These are phyloP conservation scores for Hippolais icterina DNA, from an alignment of 2,113 vertebrate genomes.

Conservation along the genomic window DNA sequence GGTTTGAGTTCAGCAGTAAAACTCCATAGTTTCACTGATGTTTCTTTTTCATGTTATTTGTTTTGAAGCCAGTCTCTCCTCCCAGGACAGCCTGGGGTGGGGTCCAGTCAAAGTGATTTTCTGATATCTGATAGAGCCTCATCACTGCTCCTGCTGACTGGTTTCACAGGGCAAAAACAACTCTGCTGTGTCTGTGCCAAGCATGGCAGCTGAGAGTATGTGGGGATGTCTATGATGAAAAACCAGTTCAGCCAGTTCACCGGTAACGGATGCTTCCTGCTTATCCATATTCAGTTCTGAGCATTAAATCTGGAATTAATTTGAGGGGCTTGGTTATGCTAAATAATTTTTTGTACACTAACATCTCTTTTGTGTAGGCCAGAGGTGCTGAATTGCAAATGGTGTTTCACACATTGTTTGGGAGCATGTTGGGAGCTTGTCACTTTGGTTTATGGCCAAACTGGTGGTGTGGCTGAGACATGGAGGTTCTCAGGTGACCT, in stretches of 20 bases:
- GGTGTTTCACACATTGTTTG: background rate
- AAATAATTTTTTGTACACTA: background rate
- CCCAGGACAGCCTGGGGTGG: background rate
- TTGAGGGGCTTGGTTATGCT: background rate
- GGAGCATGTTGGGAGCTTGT: background rate
- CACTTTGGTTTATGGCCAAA: rapidly evolving
- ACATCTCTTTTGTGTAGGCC: background rate
- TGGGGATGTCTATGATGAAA: background rate
- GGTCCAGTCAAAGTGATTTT: background rate
- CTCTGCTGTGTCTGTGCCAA: background rate
- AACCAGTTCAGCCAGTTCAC: slow-evolving; percentile 1
- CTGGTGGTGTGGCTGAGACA: rapidly evolving
- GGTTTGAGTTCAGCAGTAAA: background rate
- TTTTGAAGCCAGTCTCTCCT: background rate
- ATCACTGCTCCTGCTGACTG: background rate
- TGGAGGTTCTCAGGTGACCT: background rate
- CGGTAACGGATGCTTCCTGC: background rate
- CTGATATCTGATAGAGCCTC: background rate
- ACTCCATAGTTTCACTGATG: background rate
- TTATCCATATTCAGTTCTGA: background rate
- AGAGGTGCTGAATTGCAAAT: rapidly evolving
- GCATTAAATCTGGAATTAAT: background rate
- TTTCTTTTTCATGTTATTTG: background rate
- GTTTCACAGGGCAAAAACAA: background rate
- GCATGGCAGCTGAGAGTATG: background rate